Base-by-base conservation (phyloP, 2,888 invertebrate genomes). In the Anaspis maculata region DNA sequence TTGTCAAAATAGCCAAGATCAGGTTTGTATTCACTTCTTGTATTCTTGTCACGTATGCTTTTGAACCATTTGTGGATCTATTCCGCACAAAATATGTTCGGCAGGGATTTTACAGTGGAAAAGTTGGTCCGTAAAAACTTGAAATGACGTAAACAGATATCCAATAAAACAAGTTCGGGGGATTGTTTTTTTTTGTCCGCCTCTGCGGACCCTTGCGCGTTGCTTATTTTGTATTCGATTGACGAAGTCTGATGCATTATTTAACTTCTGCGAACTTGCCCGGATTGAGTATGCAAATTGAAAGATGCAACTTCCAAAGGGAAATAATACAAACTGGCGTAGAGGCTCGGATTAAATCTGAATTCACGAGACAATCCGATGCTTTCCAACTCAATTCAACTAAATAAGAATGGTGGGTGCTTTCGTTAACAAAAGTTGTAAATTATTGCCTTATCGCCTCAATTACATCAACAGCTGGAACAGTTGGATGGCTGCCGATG, bases 1-100 rank as follows among this genome's bases (percentile, higher is more conserved):
- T 64, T 4, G 56, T 65, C 16, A 63, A 64, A 44, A 40, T 63
- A 10, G 65, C 65, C 7, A 62, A 57, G 56, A 59, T 64, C 45
- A 65, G 65, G 65, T 64, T 42, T 45, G 51, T 27, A 56, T 49
- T n/a, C n/a, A n/a, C n/a, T n/a, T n/a, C n/a, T n/a, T n/a, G n/a
- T n/a, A n/a, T n/a, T 51, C 50, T 43, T 32, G 43, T 51, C 56
- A 56, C 56, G 56, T 56, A 51, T 41, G 46, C 49, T 54, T 54
- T 53, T 56, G 50, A 44, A 54, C 47, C 53, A 48, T 52, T 55
- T 55, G 51, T 51, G 50, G 51, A 49, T 45, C 55, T 48, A 51
- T 54, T 52, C 48, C 37, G 36, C 41, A 41, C 49, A 49, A 52
- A 53, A n/a, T n/a, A n/a, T n/a, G n/a, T 48, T 48, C 42, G 30